Base-by-base conservation (phyloP, 2,797 vertebrate species). In the Oreochromis grahami region DNA sequence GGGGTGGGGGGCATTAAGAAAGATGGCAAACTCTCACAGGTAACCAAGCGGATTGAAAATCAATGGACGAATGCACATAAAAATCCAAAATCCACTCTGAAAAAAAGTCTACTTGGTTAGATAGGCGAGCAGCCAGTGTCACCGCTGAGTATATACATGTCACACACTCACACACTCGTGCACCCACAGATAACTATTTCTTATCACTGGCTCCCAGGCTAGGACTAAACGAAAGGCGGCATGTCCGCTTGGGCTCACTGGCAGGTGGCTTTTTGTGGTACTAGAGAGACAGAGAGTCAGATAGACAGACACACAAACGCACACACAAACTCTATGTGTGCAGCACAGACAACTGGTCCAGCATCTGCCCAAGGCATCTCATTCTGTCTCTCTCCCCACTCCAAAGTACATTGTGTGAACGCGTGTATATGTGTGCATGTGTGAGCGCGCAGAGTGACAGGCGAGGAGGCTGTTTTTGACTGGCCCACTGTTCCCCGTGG, bases 141-240 rank as follows among this genome's bases (percentile, higher is more conserved):
- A 85, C 43, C 76, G 52, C 78, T 21, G 84, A 76, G 77, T 80
- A 84, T 82, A 83, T 77, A 84, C 80, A 89, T 83, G 82, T 85
- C 86, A 86, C 89, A 88, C 86, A 58, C 82, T 14, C 74, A 81
- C 81, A 85, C 85, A 82, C 58, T 82, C 72, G 26, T 12, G 14
- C 77, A 81, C 74, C 74, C 70, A 53, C 84, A 88, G 79, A 84
- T 56, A 84, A 26, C 58, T 60, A 76, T 81, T 89, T 92, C 95
- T 96, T 96, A 97, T 96, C 96, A 78, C 84, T 79, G 80, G 87
- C 89, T 90, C 84, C 91, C 96, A 96, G 94, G 93, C 93, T 88
- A 91, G 87, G 88, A 89, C 91, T 88, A 88, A 91, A 93, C 65
- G 89, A 88, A 88, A 90, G 90, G 84, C 84, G 50, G 85, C 94